A percentile compares a stretch with the other conserved stretches of the same genome.
Conservation (phyloP, 1,140 invertebrate species). For the Anagrus nilaparvatae region DNA sequence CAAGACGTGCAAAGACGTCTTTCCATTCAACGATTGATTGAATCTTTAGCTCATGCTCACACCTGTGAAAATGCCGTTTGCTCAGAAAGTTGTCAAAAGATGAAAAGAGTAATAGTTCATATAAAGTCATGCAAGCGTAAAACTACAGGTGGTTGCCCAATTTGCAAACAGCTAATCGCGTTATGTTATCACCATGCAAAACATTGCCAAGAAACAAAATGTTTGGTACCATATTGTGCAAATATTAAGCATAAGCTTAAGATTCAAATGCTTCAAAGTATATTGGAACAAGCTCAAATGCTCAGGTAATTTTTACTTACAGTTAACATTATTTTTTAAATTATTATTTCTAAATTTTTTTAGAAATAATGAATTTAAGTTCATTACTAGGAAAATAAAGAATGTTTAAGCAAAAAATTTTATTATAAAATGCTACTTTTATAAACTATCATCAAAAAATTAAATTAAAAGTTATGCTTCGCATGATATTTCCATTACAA, state of each 20-base stretch:
- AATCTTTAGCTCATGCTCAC: conserved; percentile 95
- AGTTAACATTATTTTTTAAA: too few relatives aligned
- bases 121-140: conserved; percentile 94
- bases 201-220: conserved; percentile 92
- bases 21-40: conserved; percentile 94
- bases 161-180: conserved; percentile 97
- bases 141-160: conserved; percentile 91
- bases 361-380: too few relatives aligned
- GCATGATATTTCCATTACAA: too few relatives aligned
- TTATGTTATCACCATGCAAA: conserved; percentile 98
- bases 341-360: too few relatives aligned
- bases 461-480: too few relatives aligned
- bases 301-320: conserved; percentile 32
- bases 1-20: conserved; percentile 76
- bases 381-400: too few relatives aligned
- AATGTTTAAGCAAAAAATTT: too few relatives aligned
- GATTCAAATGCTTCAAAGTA: conserved; percentile 91
- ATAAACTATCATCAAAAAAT: too few relatives aligned
- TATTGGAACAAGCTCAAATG: conserved; percentile 64
- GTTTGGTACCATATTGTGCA: conserved; percentile 94
- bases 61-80: conserved; percentile 97
- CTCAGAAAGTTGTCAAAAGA: conserved; percentile 91
- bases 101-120: conserved; percentile 96
- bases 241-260: conserved; percentile 96
- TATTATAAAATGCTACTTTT: too few relatives aligned